Evolutionary conservation across 92 coral and sea anemone genomes (phyloP).

Genomic region (Zoanthus sociatus): DNA sequence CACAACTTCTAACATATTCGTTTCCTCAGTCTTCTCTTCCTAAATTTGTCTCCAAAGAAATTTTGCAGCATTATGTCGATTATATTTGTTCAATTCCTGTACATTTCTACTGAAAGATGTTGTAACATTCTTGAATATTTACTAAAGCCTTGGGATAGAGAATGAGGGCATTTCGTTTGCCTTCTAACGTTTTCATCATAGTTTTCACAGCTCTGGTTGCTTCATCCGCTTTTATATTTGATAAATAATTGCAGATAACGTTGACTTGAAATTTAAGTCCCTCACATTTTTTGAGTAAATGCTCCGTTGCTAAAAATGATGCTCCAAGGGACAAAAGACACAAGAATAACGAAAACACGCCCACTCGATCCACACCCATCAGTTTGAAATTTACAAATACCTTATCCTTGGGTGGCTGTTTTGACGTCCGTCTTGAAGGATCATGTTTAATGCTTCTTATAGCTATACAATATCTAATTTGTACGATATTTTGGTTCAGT

Average conservation of each 20-base stretch:
- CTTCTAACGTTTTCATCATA: neutral
- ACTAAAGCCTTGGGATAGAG: neutral
- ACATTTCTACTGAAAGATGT: conserved; percentile 12
- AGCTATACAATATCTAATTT: too few relatives aligned
- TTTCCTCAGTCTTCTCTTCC: conserved; percentile 5
- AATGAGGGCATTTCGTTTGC: neutral
- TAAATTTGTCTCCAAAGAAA: neutral
- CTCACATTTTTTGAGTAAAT: neutral
- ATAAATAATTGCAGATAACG: neutral
- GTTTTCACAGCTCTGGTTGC: conserved; percentile 22
- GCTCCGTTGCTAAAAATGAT: neutral
- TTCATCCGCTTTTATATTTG: conserved; percentile 12
- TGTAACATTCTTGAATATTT: neutral
- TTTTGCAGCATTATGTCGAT: conserved; percentile 7
- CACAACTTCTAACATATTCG: neutral
- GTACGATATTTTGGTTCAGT: too few relatives aligned
- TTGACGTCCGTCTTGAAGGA: too few relatives aligned
- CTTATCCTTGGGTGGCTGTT: neutral
- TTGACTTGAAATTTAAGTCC: neutral
- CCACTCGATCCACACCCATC: too few relatives aligned
- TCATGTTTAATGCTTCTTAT: too few relatives aligned
- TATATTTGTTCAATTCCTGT: neutral
- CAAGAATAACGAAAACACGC: too few relatives aligned
- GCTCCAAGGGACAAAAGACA: neutral
- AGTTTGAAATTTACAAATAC: too few relatives aligned